A percentile compares a stretch with the other conserved stretches of the same genome.
Evolutionary conservation across 2,797 vertebrate genomes (phyloP).

Genomic region (Alcedo atthis): DNA sequence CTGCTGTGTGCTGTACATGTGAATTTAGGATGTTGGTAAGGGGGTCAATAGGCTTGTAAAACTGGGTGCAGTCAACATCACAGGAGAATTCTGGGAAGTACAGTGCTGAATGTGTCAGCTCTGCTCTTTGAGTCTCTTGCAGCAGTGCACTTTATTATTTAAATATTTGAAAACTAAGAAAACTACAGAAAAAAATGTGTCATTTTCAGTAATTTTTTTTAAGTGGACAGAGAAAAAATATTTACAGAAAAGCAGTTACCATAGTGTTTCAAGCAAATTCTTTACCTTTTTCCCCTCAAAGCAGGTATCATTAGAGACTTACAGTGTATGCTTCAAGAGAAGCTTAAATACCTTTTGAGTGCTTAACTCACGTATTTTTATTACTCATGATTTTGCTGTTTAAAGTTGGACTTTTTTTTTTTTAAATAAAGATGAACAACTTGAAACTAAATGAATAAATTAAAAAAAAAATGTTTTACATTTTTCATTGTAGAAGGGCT

Average conservation of each 20-base stretch:
- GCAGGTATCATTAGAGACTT: background rate
- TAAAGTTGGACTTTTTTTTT: background rate
- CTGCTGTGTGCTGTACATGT: background rate
- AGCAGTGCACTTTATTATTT: background rate
- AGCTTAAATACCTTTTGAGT: background rate
- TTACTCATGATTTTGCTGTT: conserved; percentile 17
- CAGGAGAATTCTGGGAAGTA: background rate
- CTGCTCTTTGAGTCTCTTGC: background rate
- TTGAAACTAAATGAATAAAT: background rate
- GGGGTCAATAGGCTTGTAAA: background rate
- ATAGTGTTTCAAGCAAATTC: background rate
- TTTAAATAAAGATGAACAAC: background rate
- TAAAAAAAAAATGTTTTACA: background rate
- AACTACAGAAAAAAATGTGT: background rate
- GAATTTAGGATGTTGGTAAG: background rate
- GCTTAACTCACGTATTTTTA: background rate
- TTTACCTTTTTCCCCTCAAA: background rate
- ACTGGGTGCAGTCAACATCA: background rate
- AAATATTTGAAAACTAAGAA: background rate
- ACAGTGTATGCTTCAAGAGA: background rate
- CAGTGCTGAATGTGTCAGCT: background rate
- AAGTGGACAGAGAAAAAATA: background rate
- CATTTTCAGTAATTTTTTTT: background rate
- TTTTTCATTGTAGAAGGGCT: conserved; percentile 1
- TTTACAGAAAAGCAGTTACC: background rate